Evolutionary conservation across 2,888 invertebrate genomes (phyloP).

Genomic region (Chloromyia formosa): DNA sequence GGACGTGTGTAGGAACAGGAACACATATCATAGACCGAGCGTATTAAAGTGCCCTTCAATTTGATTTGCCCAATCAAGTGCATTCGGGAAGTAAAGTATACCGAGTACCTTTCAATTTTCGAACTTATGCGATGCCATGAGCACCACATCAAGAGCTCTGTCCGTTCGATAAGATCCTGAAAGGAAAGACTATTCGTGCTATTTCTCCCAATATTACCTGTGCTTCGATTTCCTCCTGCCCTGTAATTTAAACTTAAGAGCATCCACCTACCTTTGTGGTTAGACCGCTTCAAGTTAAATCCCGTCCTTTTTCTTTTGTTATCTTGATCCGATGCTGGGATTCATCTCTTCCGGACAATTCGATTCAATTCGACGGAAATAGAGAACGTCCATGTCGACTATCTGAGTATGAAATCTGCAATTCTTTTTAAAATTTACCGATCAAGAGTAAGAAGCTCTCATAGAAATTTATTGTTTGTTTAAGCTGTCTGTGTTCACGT

Average conservation of each 20-base stretch:
- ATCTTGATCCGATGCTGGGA: constrained; percentile 22
- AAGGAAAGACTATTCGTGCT: not conserved
- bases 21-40: not conserved
- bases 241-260: constrained; percentile 18
- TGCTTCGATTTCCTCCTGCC: not conserved
- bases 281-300: constrained; percentile 23
- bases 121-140: constrained; percentile 17
- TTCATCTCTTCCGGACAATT: constrained; percentile 26
- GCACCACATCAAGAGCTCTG: not conserved
- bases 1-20: not conserved
- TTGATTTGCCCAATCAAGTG: constrained; percentile 38
- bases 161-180: constrained; percentile 8
- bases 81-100: constrained; percentile 32
- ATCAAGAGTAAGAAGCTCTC: not conserved
- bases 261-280: not conserved
- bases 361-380: constrained; percentile 28
- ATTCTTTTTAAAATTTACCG: constrained; percentile 17
- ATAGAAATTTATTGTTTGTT: constrained; percentile 6
- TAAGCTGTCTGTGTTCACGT: too few species aligned
- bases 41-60: constrained; percentile 25
- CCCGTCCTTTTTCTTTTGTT: constrained; percentile 25
- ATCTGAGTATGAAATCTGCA: constrained; percentile 13
- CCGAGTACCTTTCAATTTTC: constrained; percentile 21
- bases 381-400: constrained; percentile 5
- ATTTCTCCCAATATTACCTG: not conserved